phyloP scores from a whole-genome alignment of 2,888 invertebrate species.

The Eupithecia exiguata region DNA sequence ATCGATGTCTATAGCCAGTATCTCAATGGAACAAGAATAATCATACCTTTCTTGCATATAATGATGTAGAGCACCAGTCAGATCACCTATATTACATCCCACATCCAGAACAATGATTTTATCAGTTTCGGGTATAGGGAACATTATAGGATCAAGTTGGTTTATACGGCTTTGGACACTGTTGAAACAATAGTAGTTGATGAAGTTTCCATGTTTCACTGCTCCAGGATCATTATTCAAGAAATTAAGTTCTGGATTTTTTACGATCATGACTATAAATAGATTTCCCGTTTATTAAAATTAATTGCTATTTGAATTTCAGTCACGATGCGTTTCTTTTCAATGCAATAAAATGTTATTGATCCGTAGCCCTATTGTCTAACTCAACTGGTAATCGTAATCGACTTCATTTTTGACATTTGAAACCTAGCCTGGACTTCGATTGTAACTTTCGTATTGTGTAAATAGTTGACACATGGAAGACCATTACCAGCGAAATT shows the following conservation, averaged over 20 bases:
- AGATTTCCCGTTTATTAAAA: background rate
- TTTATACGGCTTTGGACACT: constrained; percentile 86
- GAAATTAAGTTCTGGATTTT: constrained; percentile 65
- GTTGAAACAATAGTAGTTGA: constrained; percentile 94
- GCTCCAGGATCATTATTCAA: constrained; percentile 88
- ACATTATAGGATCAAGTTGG: constrained; percentile 79
- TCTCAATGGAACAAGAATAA: constrained; percentile 58
- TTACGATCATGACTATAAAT: constrained; percentile 42
- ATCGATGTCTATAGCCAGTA: constrained; percentile 91
- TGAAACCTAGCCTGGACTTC: too few relatives aligned
- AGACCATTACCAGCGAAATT: too few relatives aligned
- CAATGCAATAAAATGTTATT: background rate
- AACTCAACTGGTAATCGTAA: too few relatives aligned
- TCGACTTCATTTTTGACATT: too few relatives aligned
- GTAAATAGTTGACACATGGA: too few relatives aligned
- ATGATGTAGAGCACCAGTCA: constrained; percentile 85
- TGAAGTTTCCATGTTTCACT: constrained; percentile 91
- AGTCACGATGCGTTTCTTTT: background rate
- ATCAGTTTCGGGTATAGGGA: constrained; percentile 51
- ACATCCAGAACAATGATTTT: constrained; percentile 85
- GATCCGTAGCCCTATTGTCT: too few relatives aligned
- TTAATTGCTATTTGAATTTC: background rate
- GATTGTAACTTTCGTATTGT: too few relatives aligned
- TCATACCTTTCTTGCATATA: constrained; percentile 77
- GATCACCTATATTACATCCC: constrained; percentile 91